Evolutionary conservation across 92 coral and sea anemone species (phyloP).

Genomic region (Parazoanthus atlanticus): DNA sequence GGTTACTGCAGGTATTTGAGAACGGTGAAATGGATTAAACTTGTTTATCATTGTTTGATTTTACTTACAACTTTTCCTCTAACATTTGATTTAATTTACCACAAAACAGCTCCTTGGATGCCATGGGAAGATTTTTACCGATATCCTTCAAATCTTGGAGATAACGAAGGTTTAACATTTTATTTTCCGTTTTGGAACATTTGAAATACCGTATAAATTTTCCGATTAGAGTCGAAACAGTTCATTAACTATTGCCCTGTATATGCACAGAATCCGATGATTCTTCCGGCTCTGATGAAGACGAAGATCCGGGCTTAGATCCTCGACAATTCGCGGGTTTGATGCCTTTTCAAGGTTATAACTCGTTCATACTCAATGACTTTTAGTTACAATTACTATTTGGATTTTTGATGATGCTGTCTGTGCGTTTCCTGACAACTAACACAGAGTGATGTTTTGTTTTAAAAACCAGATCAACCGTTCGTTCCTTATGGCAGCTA

Average conservation of each 20-base stretch:
- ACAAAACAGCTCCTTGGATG: constrained; percentile 55
- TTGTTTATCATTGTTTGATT: background rate
- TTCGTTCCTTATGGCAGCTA: constrained; percentile 5
- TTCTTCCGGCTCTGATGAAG: constrained; percentile 20
- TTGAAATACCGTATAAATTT: background rate
- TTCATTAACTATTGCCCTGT: background rate
- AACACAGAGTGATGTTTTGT: background rate
- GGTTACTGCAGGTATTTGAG: constrained; percentile 36
- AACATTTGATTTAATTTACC: background rate
- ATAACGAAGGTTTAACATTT: constrained; percentile 62
- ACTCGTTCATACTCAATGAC: background rate
- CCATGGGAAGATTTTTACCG: constrained; percentile 69
- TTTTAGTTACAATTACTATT: background rate
- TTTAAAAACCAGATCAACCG: constrained; percentile 11
- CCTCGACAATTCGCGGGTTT: constrained; percentile 7
- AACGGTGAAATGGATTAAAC: background rate
- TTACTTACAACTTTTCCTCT: background rate
- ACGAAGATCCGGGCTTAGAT: background rate
- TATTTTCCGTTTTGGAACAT: background rate
- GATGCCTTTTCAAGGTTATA: constrained; percentile 42
- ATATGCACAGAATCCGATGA: constrained; percentile 31
- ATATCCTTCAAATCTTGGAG: constrained; percentile 57
- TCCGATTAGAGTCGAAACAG: background rate
- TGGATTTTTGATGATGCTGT: background rate
- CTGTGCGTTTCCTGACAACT: background rate